Base-by-base conservation (phyloP, 2,113 vertebrate genomes). In the Agelaius phoeniceus region DNA sequence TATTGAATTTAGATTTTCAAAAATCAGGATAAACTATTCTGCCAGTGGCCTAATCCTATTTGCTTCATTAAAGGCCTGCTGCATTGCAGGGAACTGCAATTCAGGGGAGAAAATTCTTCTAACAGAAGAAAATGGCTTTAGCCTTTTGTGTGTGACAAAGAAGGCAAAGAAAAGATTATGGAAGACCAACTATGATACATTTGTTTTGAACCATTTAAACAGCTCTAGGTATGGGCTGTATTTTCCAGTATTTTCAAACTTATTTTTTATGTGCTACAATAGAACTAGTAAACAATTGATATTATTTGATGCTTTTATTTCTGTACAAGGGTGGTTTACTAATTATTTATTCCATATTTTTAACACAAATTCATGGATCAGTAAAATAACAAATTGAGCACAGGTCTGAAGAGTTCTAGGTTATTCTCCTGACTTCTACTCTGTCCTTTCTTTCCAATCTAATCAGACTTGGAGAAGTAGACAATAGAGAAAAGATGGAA, bases 11-110 rank as follows among this genome's bases (percentile, higher is more conserved):
- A 87, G 61, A 72, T 80, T 81, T 94, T 81, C 46, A 92, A 74
- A 92, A 84, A 78, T 84, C 49, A 87, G 65, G 68, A 95, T 92
- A 72, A 96, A 90, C 43, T 83, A 51, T 81, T 94, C 79, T 69
- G 96, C 24, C 68, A 84, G 75, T 83, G 49, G 43, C 15, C 49
- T 96, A 93, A 96, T 95, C 76, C 76, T 92, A 54, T 97, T 95
- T 94, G 41, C 49, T 81, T 90, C 68, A 58, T 89, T 92, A 89
- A 96, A 76, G 44, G 31, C 76, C 68, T 46, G 33, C 27, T 92
- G 79, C 61, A 49, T 92, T 90, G 51, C 59, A 77, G 83, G 48
- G 68, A 85, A 86, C 81, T 23, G 57, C 52, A 74, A 90, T 92
- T 92, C 79, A 65, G 59, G 31, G 52, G 63, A 46, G 80, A 89